Evolutionary conservation across 2,888 invertebrate genomes (phyloP).

Genomic region (Sesia bembeciformis): DNA sequence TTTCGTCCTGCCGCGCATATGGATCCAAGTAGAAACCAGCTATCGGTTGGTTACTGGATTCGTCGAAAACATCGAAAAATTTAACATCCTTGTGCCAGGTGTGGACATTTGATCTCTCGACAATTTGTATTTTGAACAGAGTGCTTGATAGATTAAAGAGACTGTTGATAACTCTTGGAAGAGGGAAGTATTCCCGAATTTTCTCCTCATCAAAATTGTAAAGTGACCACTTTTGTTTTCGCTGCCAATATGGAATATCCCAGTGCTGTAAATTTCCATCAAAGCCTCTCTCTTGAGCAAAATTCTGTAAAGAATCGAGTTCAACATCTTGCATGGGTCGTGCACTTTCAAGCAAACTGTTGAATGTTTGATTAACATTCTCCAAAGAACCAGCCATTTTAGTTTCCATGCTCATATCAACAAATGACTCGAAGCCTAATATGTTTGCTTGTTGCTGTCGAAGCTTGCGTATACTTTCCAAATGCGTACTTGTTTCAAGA

Average conservation of each 20-base stretch:
- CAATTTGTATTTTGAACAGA: slow-evolving; percentile 85
- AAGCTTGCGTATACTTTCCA: slow-evolving; percentile 84
- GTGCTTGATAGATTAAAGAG: slow-evolving; percentile 83
- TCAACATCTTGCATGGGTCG: slow-evolving; percentile 85
- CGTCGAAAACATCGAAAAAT: slow-evolving; percentile 86
- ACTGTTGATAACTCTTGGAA: slow-evolving; percentile 85
- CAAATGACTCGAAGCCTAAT: slow-evolving; percentile 86
- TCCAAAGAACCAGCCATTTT: slow-evolving; percentile 91
- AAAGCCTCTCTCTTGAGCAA: slow-evolving; percentile 83
- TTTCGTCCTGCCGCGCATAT: slow-evolving; percentile 79
- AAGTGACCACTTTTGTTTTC: slow-evolving; percentile 80
- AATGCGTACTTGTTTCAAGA: slow-evolving; percentile 80
- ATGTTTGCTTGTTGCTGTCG: slow-evolving; percentile 82
- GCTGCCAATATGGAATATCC: slow-evolving; percentile 92
- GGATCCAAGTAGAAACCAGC: slow-evolving; percentile 92
- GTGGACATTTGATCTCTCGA: slow-evolving; percentile 77
- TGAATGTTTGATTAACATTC: slow-evolving; percentile 81
- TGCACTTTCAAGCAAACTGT: slow-evolving; percentile 79
- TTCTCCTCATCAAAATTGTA: slow-evolving; percentile 81
- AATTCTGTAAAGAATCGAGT: slow-evolving; percentile 80
- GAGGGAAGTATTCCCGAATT: slow-evolving; percentile 86
- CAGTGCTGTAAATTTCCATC: slow-evolving; percentile 80
- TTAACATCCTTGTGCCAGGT: slow-evolving; percentile 92
- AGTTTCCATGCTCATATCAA: slow-evolving; percentile 93
- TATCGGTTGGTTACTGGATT: slow-evolving; percentile 75